Percentiles rank a stretch among this genome's conserved stretches.
These are phyloP conservation scores for Drosophila neutralis DNA, from an alignment of 2,888 invertebrate species.

Conservation along the genomic window DNA sequence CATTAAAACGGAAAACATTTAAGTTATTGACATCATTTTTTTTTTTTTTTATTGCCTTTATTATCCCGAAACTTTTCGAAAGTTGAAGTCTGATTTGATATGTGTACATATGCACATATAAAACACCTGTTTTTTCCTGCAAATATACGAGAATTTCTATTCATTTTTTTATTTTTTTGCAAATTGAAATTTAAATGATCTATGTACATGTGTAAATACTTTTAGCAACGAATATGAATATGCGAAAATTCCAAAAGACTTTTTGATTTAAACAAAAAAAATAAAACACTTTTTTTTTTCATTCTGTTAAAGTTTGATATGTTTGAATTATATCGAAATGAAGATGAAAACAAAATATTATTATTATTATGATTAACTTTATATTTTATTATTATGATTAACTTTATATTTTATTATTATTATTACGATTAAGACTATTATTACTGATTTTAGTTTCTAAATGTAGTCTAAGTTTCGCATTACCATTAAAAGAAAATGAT, in stretches of 20 bases:
- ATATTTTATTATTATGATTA: slow-evolving; percentile 31
- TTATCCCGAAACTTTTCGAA: slow-evolving; percentile 33
- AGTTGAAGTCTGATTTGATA: slow-evolving; percentile 48
- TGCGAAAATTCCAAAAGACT: slow-evolving; percentile 67
- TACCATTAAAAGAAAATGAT: not conserved
- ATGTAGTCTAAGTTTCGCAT: slow-evolving; percentile 25
- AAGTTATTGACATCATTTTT: slow-evolving; percentile 5
- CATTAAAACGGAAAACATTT: not conserved
- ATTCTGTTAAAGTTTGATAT: slow-evolving; percentile 36
- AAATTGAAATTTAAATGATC: slow-evolving; percentile 8
- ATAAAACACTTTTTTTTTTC: slow-evolving; percentile 25
- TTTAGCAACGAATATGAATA: slow-evolving; percentile 63
- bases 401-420: slow-evolving; percentile 32
- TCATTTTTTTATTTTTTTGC: slow-evolving; percentile 13
- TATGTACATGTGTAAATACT: slow-evolving; percentile 40
- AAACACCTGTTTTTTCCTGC: slow-evolving; percentile 5
- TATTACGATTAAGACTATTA: slow-evolving; percentile 16
- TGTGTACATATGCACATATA: slow-evolving; percentile 5
- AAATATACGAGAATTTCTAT: slow-evolving; percentile 15
- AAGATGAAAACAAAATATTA: slow-evolving; percentile 35
- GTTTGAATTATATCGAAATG: slow-evolving; percentile 38
- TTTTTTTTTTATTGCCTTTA: slow-evolving; percentile 32
- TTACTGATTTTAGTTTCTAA: slow-evolving; percentile 38
- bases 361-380: slow-evolving; percentile 28
- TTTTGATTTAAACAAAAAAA: slow-evolving; percentile 42